These are phyloP conservation scores for Cacoxenus indagator DNA, from an alignment of 2,888 invertebrate species.

Conservation along the genomic window DNA sequence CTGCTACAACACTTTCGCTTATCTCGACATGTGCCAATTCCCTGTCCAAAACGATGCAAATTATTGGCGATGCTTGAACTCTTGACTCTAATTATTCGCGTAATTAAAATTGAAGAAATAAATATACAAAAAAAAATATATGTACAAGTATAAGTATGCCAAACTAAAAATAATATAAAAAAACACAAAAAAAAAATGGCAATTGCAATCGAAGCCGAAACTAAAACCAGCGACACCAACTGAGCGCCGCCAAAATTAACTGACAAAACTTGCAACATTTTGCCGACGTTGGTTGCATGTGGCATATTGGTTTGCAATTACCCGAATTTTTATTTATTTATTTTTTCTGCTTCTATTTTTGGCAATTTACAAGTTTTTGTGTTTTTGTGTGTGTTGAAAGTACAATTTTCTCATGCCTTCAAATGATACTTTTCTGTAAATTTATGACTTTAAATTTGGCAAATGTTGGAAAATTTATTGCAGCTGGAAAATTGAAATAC, in stretches of 20 bases:
- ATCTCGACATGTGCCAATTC: conserved; percentile 9
- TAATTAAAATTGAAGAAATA: conserved; percentile 46
- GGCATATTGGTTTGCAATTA: conserved; percentile 19
- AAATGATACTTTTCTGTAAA: conserved; percentile 40
- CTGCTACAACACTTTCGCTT: conserved; percentile 2
- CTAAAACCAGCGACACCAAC: conserved; percentile 1
- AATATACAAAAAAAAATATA: too few species aligned
- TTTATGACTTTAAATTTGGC: conserved; percentile 65
- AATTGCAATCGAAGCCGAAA: conserved; percentile 3
- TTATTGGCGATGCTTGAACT: conserved; percentile 24
- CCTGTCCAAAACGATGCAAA: conserved; percentile 10
- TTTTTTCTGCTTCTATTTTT: conserved; percentile 18
- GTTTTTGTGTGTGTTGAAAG: conserved; percentile 33
- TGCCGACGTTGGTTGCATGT: conserved; percentile 32
- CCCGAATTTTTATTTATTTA: too few species aligned
- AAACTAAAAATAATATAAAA: background rate
- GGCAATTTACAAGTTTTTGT: conserved; percentile 22
- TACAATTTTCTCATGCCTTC: conserved; percentile 32
- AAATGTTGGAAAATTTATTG: conserved; percentile 56
- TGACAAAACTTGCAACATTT: conserved; percentile 47
- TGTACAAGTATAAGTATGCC: conserved; percentile 21
- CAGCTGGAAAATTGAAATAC: conserved; percentile 58
- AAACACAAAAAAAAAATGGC: conserved; percentile 12
- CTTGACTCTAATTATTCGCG: conserved; percentile 46
- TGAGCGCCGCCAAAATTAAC: conserved; percentile 47